These are phyloP conservation scores for Drosophila incognita DNA, from an alignment of 2,888 invertebrate species.

Conservation along the genomic window DNA sequence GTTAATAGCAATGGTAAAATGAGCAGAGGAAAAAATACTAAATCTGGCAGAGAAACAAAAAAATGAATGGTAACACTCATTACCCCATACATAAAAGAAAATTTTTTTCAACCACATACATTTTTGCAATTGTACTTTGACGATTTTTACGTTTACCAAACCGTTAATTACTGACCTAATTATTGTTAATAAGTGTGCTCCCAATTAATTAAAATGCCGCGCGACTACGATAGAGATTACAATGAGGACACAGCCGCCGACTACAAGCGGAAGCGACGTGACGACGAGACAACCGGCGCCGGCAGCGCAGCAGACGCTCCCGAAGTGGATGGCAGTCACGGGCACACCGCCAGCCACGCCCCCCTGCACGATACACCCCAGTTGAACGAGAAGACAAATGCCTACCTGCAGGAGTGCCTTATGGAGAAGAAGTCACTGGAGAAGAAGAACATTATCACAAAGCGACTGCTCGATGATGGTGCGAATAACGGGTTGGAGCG, in stretches of 20 bases:
- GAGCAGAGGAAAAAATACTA: neutral
- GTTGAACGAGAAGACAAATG: slow-evolving; percentile 90
- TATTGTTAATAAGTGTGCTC: slow-evolving; percentile 9
- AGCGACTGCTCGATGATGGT: slow-evolving; percentile 90
- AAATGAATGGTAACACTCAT: slow-evolving; percentile 32
- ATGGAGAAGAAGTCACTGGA: slow-evolving; percentile 89
- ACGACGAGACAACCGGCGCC: slow-evolving; percentile 77
- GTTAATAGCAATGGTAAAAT: neutral
- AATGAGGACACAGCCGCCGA: slow-evolving; percentile 83
- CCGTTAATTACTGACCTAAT: slow-evolving; percentile 9
- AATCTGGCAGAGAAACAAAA: neutral
- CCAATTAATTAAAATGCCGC: slow-evolving; percentile 75
- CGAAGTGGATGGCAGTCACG: slow-evolving; percentile 66
- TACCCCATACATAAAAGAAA: slow-evolving; percentile 64
- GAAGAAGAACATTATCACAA: slow-evolving; percentile 89
- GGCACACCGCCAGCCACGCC: slow-evolving; percentile 72
- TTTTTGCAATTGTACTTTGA: slow-evolving; percentile 42
- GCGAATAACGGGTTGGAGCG: neutral
- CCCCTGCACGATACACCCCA: slow-evolving; percentile 83
- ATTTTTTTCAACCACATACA: slow-evolving; percentile 42
- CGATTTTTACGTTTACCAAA: slow-evolving; percentile 25
- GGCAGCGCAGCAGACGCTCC: slow-evolving; percentile 64
- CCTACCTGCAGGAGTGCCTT: slow-evolving; percentile 90
- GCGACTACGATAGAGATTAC: slow-evolving; percentile 84
- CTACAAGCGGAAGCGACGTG: slow-evolving; percentile 83